Percentiles rank a stretch among this genome's conserved stretches.
Conservation (phyloP, 2,888 invertebrate genomes). For the Hyposoter dolosus region DNA sequence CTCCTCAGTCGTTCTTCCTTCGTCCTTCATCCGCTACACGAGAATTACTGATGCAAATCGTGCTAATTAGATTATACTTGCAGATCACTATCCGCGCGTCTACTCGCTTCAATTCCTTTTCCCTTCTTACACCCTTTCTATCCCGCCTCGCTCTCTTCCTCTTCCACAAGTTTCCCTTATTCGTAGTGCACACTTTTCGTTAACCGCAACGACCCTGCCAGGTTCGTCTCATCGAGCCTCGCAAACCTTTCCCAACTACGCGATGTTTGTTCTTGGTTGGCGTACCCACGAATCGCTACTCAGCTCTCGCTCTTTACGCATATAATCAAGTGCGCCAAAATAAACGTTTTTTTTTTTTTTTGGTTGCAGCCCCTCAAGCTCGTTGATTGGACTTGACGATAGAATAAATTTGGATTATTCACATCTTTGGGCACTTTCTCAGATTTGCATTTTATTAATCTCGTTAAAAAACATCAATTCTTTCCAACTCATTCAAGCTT, state of each 20-base stretch:
- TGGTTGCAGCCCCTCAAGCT: conserved; percentile 12
- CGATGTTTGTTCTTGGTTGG: conserved; percentile 56
- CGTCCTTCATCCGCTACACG: conserved; percentile 43
- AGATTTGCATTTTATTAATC: conserved; percentile 15
- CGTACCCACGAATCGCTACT: conserved; percentile 26
- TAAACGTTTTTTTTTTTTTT: conserved; percentile 34
- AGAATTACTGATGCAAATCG: conserved; percentile 73
- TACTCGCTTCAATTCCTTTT: conserved; percentile 22
- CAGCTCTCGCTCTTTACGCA: neutral
- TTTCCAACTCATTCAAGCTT: conserved; percentile 13
- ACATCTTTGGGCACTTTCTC: neutral
- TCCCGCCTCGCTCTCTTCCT: conserved; percentile 15
- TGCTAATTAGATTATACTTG: conserved; percentile 74
- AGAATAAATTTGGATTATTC: conserved; percentile 50
- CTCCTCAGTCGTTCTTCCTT: conserved; percentile 22
- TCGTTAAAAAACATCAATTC: neutral
- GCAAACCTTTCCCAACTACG: conserved; percentile 31
- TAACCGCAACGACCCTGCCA: conserved; percentile 40
- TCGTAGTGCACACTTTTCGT: conserved; percentile 52
- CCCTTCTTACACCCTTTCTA: conserved; percentile 16
- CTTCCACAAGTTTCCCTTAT: conserved; percentile 36
- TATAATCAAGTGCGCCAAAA: neutral
- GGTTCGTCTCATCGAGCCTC: conserved; percentile 25
- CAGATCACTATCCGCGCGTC: conserved; percentile 65
- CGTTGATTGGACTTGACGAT: conserved; percentile 41